Conservation (phyloP, 2,113 vertebrate genomes). For the Passer montanus region DNA sequence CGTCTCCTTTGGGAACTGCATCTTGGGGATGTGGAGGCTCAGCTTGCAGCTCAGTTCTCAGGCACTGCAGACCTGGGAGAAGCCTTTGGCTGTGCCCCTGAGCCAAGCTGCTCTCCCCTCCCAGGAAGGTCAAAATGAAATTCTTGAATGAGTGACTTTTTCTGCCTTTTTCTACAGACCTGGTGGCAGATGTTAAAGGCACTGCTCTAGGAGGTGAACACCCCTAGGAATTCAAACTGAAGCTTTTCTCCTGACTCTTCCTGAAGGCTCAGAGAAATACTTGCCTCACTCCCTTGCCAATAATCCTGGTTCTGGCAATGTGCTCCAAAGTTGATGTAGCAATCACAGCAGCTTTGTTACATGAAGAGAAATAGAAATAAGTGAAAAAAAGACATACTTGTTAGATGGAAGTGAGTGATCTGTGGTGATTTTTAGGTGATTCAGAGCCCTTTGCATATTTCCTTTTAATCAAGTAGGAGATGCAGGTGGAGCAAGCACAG, state of each 20-base stretch:
- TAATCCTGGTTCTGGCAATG: accelerated
- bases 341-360: background rate
- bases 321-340: background rate
- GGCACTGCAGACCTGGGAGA: background rate
- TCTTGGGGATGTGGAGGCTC: background rate
- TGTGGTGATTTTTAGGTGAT: background rate
- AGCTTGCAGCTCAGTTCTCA: accelerated
- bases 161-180: background rate
- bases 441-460: background rate
- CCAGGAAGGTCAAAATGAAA: background rate
- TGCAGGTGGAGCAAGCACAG: background rate
- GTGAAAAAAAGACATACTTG: accelerated
- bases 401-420: background rate
- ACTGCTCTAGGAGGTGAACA: background rate
- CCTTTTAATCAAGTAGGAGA: background rate
- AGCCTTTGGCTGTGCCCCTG: background rate
- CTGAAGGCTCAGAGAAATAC: background rate
- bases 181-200: background rate
- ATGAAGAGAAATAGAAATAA: background rate
- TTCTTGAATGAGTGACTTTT: accelerated
- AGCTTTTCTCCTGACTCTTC: background rate
- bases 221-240: background rate
- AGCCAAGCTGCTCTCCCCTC: background rate
- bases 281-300: accelerated
- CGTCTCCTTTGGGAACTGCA: background rate